Evolutionary conservation across 2,888 invertebrate genomes (phyloP), one percentile per base, ranked within the genome.

Genomic region (Phytoseiulus persimilis): DNA sequence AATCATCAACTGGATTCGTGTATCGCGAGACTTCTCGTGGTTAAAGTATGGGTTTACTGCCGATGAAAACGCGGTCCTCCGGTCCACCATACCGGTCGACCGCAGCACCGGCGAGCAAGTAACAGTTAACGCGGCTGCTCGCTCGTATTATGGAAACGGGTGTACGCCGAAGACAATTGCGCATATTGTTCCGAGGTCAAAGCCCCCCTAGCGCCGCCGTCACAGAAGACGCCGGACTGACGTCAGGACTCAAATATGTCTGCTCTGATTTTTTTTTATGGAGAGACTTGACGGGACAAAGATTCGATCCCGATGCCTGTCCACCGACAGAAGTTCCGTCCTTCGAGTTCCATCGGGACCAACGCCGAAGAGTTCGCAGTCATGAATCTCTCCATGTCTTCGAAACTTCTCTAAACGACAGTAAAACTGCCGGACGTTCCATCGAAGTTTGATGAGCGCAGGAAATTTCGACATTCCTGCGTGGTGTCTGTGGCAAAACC

Each of bases 151-250:
- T 28, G 65, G 65, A 14, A 65, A 23, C 65, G 65, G 65, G 65
- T 65, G 65, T 65, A 65, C 18, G 65, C 18, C 18, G 65, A 65
- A 65, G 65, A 65, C 65, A 65, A 65, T 65, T 65, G 65, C 65
- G 65, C 65, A 65, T 65, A 65, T 65, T 65, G 65, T 65, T 65
- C 65, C 65, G 65, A 65, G 65, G 65, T 65, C 65, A 65, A 65
- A 65, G 65, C 65, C 65, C 65, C 65, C 1, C 9, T 23, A 28
- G 14, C 14, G 14, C 46, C 28, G 18, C 9, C 5, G 65, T 6
- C 65, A 65, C 23, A 65, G 9, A 1, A 2, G 65, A 28, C 65
- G 18, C 65, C 65, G 65, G 28, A 65, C 23, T 28, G 65, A 65
- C 65, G 65, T 28, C 65, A 39, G 65, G 18, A 3, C 65, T 65